Evolutionary conservation across 30 jellyfish, hydroid and myxozoan species (phyloP).

Genomic region (Rhopilema esculentum): DNA sequence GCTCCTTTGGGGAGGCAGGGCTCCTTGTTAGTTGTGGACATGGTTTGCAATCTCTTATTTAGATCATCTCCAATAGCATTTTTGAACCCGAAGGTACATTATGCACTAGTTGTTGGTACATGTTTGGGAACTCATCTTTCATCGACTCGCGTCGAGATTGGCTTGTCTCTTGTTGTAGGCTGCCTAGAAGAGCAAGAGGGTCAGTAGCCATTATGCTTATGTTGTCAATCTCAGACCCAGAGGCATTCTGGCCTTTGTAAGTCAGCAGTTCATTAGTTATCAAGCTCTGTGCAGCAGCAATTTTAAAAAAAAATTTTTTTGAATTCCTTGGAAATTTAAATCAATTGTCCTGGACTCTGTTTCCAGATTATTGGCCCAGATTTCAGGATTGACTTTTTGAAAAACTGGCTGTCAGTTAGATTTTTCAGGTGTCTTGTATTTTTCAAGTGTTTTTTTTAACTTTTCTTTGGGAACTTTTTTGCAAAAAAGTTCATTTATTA

Average conservation of each 20-base stretch:
- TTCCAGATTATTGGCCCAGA: conserved; percentile 40
- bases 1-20: conserved; percentile 54
- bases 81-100: conserved; percentile 28
- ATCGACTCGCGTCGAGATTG: conserved; percentile 9
- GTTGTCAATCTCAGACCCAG: not conserved
- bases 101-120: conserved; percentile 9
- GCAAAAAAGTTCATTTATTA: conserved; percentile 11
- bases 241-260: not conserved
- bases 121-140: conserved; percentile 13
- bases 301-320: not conserved
- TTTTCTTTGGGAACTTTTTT: conserved; percentile 11
- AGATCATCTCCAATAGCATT: conserved; percentile 39
- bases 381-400: conserved; percentile 23
- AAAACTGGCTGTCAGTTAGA: conserved; percentile 17
- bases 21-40: conserved; percentile 31
- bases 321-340: conserved; percentile 2
- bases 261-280: conserved; percentile 17
- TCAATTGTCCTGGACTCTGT: conserved; percentile 18
- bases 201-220: conserved; percentile 16
- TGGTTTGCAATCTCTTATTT: conserved; percentile 24
- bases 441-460: conserved; percentile 1
- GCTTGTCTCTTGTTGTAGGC: conserved; percentile 17
- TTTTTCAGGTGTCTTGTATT: not conserved
- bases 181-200: conserved; percentile 38
- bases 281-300: conserved; percentile 27